Conservation (phyloP, 2,113 vertebrate genomes). For the Syrrhaptes paradoxus region DNA sequence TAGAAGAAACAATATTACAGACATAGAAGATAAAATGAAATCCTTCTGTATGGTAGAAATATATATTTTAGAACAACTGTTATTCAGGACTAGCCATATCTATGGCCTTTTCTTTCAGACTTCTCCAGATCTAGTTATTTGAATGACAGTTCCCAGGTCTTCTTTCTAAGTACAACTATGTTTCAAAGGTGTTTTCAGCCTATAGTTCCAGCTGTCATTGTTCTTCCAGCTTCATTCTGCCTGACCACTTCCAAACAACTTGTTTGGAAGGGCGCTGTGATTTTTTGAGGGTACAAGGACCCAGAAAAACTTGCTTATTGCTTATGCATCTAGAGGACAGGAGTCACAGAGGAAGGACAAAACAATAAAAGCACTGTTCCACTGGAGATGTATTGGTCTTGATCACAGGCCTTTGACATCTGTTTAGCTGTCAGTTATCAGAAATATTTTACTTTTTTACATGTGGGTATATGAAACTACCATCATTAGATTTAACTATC, state of each 20-base stretch:
- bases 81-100: background rate
- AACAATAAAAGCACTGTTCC: background rate
- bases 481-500: background rate
- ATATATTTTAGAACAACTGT: background rate
- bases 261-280: background rate
- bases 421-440: background rate
- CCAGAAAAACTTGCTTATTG: background rate
- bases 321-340: background rate
- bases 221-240: background rate
- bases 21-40: background rate
- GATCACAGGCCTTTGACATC: background rate
- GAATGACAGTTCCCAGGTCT: background rate
- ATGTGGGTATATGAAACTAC: background rate
- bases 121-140: background rate
- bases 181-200: background rate
- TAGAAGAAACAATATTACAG: background rate
- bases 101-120: background rate
- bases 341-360: background rate
- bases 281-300: background rate
- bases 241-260: background rate
- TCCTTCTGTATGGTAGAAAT: background rate
- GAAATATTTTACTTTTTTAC: background rate
- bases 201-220: background rate
- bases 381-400: background rate
- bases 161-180: background rate